A percentile compares a stretch with the other conserved stretches of the same genome.
Evolutionary conservation across 1,140 invertebrate species (phyloP).

Genomic region (Pseudachorutes palmiensis): DNA sequence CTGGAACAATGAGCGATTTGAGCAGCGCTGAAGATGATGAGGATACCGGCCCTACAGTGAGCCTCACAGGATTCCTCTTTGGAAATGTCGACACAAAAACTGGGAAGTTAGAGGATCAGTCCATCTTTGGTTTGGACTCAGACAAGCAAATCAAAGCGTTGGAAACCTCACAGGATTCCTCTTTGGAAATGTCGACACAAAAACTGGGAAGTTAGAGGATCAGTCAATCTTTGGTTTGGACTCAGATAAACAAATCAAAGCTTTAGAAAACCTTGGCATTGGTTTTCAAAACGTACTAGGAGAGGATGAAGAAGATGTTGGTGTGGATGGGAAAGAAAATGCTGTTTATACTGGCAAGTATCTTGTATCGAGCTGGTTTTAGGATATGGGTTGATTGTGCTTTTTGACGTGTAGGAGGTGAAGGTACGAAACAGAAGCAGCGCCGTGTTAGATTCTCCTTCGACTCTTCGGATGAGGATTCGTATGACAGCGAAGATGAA

Average conservation of each 20-base stretch:
- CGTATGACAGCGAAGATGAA: background rate
- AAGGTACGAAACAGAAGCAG: background rate
- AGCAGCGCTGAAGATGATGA: constrained; percentile 55
- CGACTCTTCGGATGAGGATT: background rate
- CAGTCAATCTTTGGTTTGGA: constrained; percentile 48
- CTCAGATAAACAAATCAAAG: constrained; percentile 65
- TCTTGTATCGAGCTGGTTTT: too few relatives aligned
- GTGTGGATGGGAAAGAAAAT: too few relatives aligned
- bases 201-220: constrained; percentile 77
- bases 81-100: constrained; percentile 83
- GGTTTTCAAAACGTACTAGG: constrained; percentile 58
- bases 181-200: constrained; percentile 86
- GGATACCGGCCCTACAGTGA: constrained; percentile 48
- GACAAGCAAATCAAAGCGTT: constrained; percentile 72
- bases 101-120: constrained; percentile 69
- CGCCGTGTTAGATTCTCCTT: background rate
- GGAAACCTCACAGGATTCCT: constrained; percentile 82
- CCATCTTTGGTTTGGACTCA: constrained; percentile 52
- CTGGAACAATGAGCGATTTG: constrained; percentile 46
- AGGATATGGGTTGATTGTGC: background rate
- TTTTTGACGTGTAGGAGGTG: background rate
- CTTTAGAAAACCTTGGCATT: constrained; percentile 64
- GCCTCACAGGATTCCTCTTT: constrained; percentile 85
- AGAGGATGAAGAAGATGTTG: constrained; percentile 37
- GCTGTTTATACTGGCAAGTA: too few relatives aligned